A percentile compares a stretch with the other conserved stretches of the same genome.
phyloP scores from a whole-genome alignment of 2,888 invertebrate genomes.

The Alitta virens region DNA sequence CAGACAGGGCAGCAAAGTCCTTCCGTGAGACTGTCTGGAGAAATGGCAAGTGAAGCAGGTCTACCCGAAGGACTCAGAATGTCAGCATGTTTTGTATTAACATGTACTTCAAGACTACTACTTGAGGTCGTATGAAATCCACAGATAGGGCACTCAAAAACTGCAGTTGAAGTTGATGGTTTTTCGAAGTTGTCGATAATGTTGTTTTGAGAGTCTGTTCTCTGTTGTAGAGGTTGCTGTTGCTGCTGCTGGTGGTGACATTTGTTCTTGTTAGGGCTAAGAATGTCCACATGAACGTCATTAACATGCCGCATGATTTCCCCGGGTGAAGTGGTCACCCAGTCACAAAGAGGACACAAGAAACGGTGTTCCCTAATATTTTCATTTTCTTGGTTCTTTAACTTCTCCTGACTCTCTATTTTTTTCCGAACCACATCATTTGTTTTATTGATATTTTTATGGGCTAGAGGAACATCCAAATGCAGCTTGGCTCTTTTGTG shows the following conservation, averaged over 20 bases:
- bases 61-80: conserved; percentile 68
- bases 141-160: conserved; percentile 78
- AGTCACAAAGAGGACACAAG: conserved; percentile 76
- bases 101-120: conserved; percentile 78
- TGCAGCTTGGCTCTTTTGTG: conserved; percentile 20
- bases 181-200: neutral
- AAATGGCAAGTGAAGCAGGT: neutral
- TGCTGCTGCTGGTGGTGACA: neutral
- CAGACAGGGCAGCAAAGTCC: conserved; percentile 49
- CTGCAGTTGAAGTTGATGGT: conserved; percentile 7
- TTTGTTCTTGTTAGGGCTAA: conserved; percentile 63
- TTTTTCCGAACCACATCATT: neutral
- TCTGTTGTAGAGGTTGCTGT: neutral
- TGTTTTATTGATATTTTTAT: neutral
- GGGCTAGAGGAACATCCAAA: conserved; percentile 9
- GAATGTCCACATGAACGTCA: conserved; percentile 78
- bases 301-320: conserved; percentile 79
- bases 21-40: conserved; percentile 12
- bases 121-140: conserved; percentile 64
- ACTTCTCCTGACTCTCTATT: neutral
- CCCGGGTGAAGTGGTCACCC: conserved; percentile 70
- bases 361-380: neutral
- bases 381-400: neutral
- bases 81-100: conserved; percentile 81
- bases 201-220: conserved; percentile 13